Conservation (phyloP, 2,797 vertebrate species). For the Cetoscarus ocellatus region DNA sequence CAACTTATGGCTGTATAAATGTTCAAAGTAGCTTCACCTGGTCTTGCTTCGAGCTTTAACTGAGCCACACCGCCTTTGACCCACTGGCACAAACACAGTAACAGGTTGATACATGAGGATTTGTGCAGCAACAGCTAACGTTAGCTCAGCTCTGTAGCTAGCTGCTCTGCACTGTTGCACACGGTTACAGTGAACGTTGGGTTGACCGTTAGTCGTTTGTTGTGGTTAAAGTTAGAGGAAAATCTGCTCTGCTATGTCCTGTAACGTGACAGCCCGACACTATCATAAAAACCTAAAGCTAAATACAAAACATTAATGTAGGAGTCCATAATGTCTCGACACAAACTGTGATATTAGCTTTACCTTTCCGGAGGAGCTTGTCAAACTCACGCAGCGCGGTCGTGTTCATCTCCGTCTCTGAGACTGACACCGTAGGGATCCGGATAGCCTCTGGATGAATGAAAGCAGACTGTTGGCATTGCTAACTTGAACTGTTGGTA, state of each 20-base stretch:
- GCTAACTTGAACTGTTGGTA: neutral
- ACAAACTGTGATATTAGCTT: neutral
- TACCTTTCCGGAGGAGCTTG: conserved; percentile 88
- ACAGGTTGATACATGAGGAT: neutral
- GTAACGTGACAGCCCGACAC: too few species aligned
- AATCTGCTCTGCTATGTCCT: neutral
- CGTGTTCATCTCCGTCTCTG: conserved; percentile 81
- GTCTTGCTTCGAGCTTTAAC: too few species aligned
- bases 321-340: too few species aligned
- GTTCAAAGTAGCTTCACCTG: too few species aligned
- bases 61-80: too few species aligned
- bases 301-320: too few species aligned
- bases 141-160: neutral
- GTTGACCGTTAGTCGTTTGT: neutral
- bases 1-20: too few species aligned
- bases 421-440: conserved; percentile 92
- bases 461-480: conserved; percentile 2
- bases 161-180: neutral
- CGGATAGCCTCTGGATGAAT: conserved; percentile 86
- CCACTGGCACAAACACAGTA: too few species aligned
- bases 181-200: neutral
- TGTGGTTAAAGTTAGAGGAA: neutral
- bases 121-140: neutral
- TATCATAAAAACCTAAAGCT: neutral
- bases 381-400: conserved; percentile 89